phyloP scores from a whole-genome alignment of 2,797 vertebrate genomes.

The Pygocentrus nattereri region DNA sequence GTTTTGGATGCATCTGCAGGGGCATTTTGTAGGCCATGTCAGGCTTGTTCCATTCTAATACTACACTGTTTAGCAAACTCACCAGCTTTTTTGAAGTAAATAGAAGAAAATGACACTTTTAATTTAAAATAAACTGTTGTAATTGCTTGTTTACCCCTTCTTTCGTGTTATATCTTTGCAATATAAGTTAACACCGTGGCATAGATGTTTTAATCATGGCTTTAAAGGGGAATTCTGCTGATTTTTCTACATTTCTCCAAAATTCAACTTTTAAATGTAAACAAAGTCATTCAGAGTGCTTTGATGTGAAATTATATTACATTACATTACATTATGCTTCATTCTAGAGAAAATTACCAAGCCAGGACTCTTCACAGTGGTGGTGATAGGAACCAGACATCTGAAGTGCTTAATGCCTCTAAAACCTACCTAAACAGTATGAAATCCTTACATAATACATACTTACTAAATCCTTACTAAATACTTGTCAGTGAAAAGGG shows the following conservation, averaged over 20 bases:
- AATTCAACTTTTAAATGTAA: not conserved
- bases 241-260: not conserved
- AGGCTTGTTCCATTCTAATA: not conserved
- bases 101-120: not conserved
- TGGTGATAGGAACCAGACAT: not conserved
- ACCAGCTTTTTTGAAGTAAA: not conserved
- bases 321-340: too few species aligned
- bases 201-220: not conserved
- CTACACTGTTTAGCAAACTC: not conserved
- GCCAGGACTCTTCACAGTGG: not conserved
- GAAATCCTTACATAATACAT: too few species aligned
- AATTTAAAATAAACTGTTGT: not conserved
- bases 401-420: too few species aligned
- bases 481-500: too few species aligned
- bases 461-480: too few species aligned
- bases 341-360: too few species aligned
- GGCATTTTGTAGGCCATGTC: not conserved
- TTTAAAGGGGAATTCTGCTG: not conserved
- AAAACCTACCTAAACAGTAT: too few species aligned
- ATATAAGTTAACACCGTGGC: not conserved
- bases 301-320: not conserved
- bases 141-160: not conserved
- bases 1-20: conserved; percentile 37
- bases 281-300: not conserved
- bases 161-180: not conserved